Evolutionary conservation across 35 echinoderm and acorn worm genomes (phyloP), one percentile per base, ranked within the genome.

Genomic region (Lytechinus variegatus): DNA sequence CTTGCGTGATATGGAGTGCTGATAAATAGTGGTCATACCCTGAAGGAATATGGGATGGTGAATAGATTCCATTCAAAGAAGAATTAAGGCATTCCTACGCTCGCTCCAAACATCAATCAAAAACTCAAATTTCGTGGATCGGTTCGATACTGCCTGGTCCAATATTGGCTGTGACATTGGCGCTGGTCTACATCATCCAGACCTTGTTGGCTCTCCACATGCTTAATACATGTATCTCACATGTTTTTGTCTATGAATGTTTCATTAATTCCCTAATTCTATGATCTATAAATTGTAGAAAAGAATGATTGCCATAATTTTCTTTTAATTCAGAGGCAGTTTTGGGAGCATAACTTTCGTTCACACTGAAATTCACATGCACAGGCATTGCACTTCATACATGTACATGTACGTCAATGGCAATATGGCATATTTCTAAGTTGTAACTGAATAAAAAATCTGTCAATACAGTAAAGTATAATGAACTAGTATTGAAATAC

Each of bases 71-170:
- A 79, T 79, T 79, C 66, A 79, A 79, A 79, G 6, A 24, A 24
- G 14, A 79, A 27, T 79, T 79, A 24, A 14, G 66, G 66, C 66
- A 79, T 79, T 79, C 66, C 66, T 79, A 79, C 16, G 66, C 66
- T 79, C 21, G 21, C 66, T 79, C 66, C 66, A n/a, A n/a, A 79
- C 66, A 79, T 79, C 66, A 79, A 79, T 79, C 66, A 79, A 79
- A 79, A 79, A 79, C 1, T 79, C 66, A 3, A 79, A 79, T 24
- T n/a, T 79, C 21, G 66, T 79, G 66, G 66, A 24, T 7, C 16
- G 66, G 19, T 24, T 79, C 14, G 21, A 79, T n/a, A 79, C 8
- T 2, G 6, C 19, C 16, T 79, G 19, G 66, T 24, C 66, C 66
- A 79, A 24, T 79, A 79, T 79, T 79, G 66, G 66, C 66, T 7